These are phyloP conservation scores for Sebastolobus alascanus DNA, from an alignment of 2,797 vertebrate genomes.

Conservation along the genomic window DNA sequence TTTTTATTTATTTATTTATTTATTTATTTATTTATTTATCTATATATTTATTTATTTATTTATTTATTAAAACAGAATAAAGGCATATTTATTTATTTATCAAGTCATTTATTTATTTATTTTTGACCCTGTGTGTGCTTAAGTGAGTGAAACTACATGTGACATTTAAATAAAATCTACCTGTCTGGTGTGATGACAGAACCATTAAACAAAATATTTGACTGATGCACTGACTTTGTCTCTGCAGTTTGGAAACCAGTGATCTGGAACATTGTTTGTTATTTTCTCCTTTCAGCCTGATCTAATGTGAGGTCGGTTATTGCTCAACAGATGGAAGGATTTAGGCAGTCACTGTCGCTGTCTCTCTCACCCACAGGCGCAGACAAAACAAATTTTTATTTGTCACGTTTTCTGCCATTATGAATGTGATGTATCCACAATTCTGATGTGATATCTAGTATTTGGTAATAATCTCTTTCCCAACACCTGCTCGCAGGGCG, in stretches of 20 bases:
- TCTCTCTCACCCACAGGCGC: conserved; percentile 9
- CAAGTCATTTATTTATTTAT: too few species aligned
- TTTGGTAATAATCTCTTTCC: conserved; percentile 5
- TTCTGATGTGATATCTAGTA: background rate
- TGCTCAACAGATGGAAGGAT: conserved; percentile 66
- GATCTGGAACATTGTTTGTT: conserved; percentile 41
- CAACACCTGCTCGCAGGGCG: background rate
- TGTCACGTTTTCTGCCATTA: background rate
- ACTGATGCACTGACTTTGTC: conserved; percentile 1
- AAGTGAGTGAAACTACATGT: background rate
- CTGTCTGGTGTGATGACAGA: background rate
- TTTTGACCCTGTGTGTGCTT: background rate
- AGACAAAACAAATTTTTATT: conserved; percentile 37
- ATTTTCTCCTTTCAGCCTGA: conserved; percentile 50
- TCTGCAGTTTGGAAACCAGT: conserved; percentile 10
- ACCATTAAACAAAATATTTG: background rate
- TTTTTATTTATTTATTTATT: too few species aligned
- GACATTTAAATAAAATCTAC: background rate
- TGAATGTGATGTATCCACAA: background rate
- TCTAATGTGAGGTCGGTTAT: conserved; percentile 48
- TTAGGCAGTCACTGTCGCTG: conserved; percentile 22
- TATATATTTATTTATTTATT: too few species aligned
- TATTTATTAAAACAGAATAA: too few species aligned
- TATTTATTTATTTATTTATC: too few species aligned
- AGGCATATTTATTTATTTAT: too few species aligned